A percentile compares a stretch with the other conserved stretches of the same genome.
These are phyloP conservation scores for Periparus ater DNA, from an alignment of 2,797 vertebrate species.

Conservation along the genomic window DNA sequence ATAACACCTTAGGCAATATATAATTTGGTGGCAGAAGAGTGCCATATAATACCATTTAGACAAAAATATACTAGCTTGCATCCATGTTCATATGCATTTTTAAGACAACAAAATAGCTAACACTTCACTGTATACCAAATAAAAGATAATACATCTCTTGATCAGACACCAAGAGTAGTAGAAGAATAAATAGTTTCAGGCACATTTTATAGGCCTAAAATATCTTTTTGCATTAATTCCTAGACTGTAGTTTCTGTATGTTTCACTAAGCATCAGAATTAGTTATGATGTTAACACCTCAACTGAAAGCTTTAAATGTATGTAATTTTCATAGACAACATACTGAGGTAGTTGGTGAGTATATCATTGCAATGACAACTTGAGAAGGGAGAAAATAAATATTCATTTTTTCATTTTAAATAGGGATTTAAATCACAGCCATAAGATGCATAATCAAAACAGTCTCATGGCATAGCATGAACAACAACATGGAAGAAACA, in stretches of 20 bases:
- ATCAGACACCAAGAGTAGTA: not conserved
- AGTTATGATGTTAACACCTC: not conserved
- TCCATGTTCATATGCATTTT: not conserved
- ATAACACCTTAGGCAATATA: not conserved
- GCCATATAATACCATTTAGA: not conserved
- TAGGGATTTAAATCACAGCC: not conserved
- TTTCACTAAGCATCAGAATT: not conserved
- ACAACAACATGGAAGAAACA: not conserved
- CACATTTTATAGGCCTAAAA: not conserved
- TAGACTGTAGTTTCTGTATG: not conserved
- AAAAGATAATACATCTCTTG: not conserved
- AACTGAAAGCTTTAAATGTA: not conserved
- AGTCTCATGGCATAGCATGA: accelerated
- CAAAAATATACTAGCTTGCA: not conserved
- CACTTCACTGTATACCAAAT: not conserved
- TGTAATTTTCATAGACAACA: not conserved
- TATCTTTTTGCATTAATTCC: not conserved
- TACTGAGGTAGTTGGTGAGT: not conserved
- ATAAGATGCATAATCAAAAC: not conserved
- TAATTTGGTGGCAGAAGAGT: not conserved
- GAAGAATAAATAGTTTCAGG: not conserved
- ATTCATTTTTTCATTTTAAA: not conserved
- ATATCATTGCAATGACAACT: not conserved
- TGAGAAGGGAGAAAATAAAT: not conserved
- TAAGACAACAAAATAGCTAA: not conserved